A percentile compares a stretch with the other conserved stretches of the same genome.
Conservation (phyloP, 2,797 vertebrate species). For the Coreius guichenoti region DNA sequence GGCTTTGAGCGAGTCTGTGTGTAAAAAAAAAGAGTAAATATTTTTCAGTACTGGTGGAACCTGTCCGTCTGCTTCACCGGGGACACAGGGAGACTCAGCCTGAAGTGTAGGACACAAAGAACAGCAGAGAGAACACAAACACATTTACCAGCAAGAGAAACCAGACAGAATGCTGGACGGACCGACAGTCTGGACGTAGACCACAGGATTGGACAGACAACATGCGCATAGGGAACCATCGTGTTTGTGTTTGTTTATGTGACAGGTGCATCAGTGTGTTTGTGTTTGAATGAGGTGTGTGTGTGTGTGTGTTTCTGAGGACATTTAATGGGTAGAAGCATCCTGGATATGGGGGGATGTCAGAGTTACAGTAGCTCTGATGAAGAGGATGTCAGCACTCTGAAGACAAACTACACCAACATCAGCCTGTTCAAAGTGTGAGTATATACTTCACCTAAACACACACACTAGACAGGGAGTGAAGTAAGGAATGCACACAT, state of each 20-base stretch:
- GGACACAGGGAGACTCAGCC: slow-evolving; percentile 35
- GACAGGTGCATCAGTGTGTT: slow-evolving; percentile 7
- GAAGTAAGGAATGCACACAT: slow-evolving; percentile 36
- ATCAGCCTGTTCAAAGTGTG: slow-evolving; percentile 59
- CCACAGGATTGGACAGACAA: background rate
- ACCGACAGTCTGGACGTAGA: background rate
- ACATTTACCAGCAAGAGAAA: background rate
- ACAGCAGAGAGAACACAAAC: background rate
- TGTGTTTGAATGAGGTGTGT: slow-evolving; percentile 12
- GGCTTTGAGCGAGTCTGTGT: slow-evolving; percentile 13
- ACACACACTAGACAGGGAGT: slow-evolving; percentile 16
- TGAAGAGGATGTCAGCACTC: slow-evolving; percentile 54
- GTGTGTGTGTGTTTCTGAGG: slow-evolving; percentile 20
- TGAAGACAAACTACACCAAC: slow-evolving; percentile 49
- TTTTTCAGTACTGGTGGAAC: slow-evolving; percentile 62
- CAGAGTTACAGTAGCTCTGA: slow-evolving; percentile 62
- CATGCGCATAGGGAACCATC: background rate
- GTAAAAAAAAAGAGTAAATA: slow-evolving; percentile 60
- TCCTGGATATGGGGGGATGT: slow-evolving; percentile 63
- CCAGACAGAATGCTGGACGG: background rate
- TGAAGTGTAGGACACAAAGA: slow-evolving; percentile 43
- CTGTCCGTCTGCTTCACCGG: slow-evolving; percentile 59
- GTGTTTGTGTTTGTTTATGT: slow-evolving; percentile 28
- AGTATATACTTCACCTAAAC: slow-evolving; percentile 39
- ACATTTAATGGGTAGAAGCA: slow-evolving; percentile 58